phyloP scores from a whole-genome alignment of 2,888 invertebrate species.

The Tetragnatha montana region DNA sequence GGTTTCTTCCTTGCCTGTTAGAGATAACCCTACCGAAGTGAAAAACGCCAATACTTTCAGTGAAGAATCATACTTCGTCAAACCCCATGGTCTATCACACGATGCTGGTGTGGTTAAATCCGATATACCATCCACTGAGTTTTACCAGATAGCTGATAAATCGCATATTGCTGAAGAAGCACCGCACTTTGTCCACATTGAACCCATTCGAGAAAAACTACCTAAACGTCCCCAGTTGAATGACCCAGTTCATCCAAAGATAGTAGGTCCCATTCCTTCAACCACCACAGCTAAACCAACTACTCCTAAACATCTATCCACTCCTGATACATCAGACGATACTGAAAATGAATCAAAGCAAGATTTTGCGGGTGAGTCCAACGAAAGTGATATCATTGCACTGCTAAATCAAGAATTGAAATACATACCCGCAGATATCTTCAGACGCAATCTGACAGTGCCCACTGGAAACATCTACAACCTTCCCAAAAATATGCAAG shows the following conservation, averaged over 20 bases:
- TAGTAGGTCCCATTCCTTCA: background rate
- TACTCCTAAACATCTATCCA: background rate
- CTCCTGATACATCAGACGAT: background rate
- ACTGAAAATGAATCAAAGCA: background rate
- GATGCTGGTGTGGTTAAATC: background rate
- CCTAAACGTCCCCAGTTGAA: background rate
- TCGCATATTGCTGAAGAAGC: conserved; percentile 1
- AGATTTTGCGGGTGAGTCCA: background rate
- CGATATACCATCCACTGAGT: conserved; percentile 11
- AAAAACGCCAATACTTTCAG: background rate
- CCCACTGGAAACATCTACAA: background rate
- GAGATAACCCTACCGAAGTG: background rate
- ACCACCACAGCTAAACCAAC: background rate
- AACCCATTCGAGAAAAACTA: background rate
- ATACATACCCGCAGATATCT: conserved; percentile 45
- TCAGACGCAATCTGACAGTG: conserved; percentile 14
- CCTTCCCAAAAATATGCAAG: background rate
- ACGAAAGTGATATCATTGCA: background rate
- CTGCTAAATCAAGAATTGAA: conserved; percentile 15
- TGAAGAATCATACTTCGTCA: conserved; percentile 1
- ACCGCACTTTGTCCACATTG: conserved; percentile 26
- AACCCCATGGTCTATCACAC: background rate
- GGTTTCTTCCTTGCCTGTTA: conserved; percentile 7
- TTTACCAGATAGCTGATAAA: conserved; percentile 27
- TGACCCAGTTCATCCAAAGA: background rate